Base-by-base conservation (phyloP, 2,113 vertebrate genomes). In the Anseranas semipalmata region DNA sequence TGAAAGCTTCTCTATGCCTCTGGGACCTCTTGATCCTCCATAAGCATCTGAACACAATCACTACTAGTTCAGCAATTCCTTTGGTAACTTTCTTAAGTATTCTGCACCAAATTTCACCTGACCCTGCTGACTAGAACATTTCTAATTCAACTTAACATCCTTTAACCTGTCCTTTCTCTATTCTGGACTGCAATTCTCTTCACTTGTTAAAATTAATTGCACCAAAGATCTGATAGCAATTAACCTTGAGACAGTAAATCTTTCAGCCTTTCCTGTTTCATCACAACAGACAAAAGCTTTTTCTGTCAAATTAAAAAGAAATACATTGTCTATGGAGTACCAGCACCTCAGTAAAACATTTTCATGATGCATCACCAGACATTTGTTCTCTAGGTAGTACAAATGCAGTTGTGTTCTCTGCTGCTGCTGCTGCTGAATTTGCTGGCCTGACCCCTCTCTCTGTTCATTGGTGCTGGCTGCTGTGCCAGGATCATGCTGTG, bases 131-230 rank as follows among this genome's bases (percentile, higher is more conserved):
- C 67, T 76, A 68, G 53, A 93, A 86, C 41, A 67, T 85, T 94
- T 83, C 32, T 93, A 85, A 85, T 71, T 85, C 33, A 88, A 88
- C 63, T 83, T 83, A 90, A 70, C 83, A 77, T 77, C 88, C 78
- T 82, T 90, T 65, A 72, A 72, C 74, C 30, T 87, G 66, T 43
- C 78, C 50, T 94, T 93, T 83, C 53, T 88, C 41, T 83, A 68
- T 66, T 80, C 50, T 80, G 46, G 85, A 59, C 71, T 70, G 9
- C 28, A 18, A 79, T 93, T 88, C 63, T 92, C 63, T 85, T 92
- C 32, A 50, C 12, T 24, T 72, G 21, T 88, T 94, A 88, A 93
- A 97, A 95, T 93, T 94, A 94, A 88, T 94, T 94, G 59, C 63
- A 46, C 30, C 7, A 83, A 76, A 76, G 48, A 73, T 66, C 48